A percentile compares a stretch with the other conserved stretches of the same genome.
These are phyloP conservation scores for Argyra leucocephala DNA, from an alignment of 2,888 invertebrate species.

Conservation along the genomic window DNA sequence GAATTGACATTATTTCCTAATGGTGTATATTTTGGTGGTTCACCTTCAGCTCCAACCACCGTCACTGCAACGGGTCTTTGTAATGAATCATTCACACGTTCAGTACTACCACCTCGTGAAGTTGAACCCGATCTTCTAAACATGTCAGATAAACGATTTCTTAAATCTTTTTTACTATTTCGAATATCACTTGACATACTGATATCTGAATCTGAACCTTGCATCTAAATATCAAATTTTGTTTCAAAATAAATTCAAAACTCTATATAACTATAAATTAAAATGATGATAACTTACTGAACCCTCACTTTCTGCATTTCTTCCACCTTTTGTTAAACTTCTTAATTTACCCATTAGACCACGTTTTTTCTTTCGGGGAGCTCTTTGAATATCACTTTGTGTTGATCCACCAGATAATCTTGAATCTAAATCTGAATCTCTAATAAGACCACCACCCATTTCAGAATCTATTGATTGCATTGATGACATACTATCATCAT, in stretches of 20 bases:
- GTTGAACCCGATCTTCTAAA: constrained; percentile 60
- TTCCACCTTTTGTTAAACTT: constrained; percentile 71
- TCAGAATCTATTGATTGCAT: constrained; percentile 68
- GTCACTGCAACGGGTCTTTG: constrained; percentile 48
- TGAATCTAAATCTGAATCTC: constrained; percentile 63
- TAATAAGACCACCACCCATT: constrained; percentile 53
- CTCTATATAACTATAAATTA: background rate
- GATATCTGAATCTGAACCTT: constrained; percentile 65
- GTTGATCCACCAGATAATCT: constrained; percentile 75
- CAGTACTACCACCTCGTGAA: constrained; percentile 56
- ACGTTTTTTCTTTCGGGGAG: constrained; percentile 65
- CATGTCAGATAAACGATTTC: constrained; percentile 72
- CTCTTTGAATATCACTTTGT: constrained; percentile 65
- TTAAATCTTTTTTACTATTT: constrained; percentile 64
- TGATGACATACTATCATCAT: constrained; percentile 75
- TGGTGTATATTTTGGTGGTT: constrained; percentile 37
- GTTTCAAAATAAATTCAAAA: background rate
- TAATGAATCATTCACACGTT: constrained; percentile 37
- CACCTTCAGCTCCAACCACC: constrained; percentile 38
- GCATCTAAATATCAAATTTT: constrained; percentile 34
- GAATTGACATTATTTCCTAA: constrained; percentile 35
- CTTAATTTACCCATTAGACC: constrained; percentile 75
- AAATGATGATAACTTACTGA: constrained; percentile 32
- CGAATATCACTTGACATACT: constrained; percentile 52
- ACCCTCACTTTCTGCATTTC: constrained; percentile 43